A percentile compares a stretch with the other conserved stretches of the same genome.
Conservation (phyloP, 1,140 invertebrate genomes). For the Drosophila saltans region DNA sequence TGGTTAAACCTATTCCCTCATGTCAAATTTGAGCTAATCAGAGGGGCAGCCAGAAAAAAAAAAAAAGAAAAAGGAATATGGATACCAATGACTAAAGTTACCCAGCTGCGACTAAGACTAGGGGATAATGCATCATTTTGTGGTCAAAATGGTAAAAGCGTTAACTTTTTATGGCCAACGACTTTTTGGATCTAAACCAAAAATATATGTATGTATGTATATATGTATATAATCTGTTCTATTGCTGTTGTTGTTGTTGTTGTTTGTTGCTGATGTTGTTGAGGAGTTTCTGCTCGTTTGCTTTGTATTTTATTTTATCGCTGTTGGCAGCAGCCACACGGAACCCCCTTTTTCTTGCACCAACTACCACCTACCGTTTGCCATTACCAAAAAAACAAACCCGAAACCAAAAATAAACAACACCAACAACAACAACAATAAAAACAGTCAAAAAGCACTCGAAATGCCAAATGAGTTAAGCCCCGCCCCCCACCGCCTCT, state of each 20-base stretch:
- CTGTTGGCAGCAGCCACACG: constrained; percentile 62
- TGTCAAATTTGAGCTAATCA: constrained; percentile 48
- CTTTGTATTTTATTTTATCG: constrained; percentile 80
- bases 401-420: constrained; percentile 46
- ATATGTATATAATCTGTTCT: constrained; percentile 28
- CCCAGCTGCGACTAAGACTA: constrained; percentile 17
- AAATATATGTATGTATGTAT: constrained; percentile 42
- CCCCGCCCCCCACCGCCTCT: constrained; percentile 42
- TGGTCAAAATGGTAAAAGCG: constrained; percentile 78
- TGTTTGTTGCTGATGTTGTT: constrained; percentile 28
- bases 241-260: constrained; percentile 7
- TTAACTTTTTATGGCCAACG: constrained; percentile 79
- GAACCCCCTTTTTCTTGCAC: neutral
- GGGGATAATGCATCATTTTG: constrained; percentile 75
- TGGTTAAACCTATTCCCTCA: constrained; percentile 32
- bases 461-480: constrained; percentile 77
- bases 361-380: neutral
- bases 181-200: constrained; percentile 79
- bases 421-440: constrained; percentile 60
- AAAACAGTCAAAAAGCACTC: constrained; percentile 80
- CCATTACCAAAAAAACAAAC: constrained; percentile 26
- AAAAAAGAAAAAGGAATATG: neutral
- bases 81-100: constrained; percentile 11
- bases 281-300: constrained; percentile 66
- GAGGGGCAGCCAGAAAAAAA: neutral